Evolutionary conservation across 2,113 vertebrate species (phyloP).

Genomic region (Mormyrus lacerda): DNA sequence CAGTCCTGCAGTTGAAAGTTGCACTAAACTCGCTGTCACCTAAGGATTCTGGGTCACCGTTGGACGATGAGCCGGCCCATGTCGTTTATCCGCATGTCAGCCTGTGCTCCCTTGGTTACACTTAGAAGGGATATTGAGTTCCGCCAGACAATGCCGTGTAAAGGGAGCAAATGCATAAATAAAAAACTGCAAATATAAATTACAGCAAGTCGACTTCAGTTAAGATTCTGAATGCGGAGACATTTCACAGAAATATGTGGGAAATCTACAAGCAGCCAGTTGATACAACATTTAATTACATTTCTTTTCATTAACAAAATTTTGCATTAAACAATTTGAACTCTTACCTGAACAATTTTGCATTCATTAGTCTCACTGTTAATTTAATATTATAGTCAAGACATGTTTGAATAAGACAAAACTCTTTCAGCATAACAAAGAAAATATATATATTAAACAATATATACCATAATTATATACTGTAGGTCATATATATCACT

Average conservation of each 20-base stretch:
- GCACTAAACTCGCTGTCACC: neutral
- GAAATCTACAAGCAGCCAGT: slow-evolving; percentile 46
- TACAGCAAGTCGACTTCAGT: neutral
- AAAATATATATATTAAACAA: neutral
- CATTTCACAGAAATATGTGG: neutral
- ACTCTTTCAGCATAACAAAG: slow-evolving; percentile 37
- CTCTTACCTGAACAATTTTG: slow-evolving; percentile 42
- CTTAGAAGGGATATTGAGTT: slow-evolving; percentile 21
- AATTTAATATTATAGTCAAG: slow-evolving; percentile 53
- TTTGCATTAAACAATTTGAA: slow-evolving; percentile 46
- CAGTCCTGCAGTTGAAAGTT: neutral
- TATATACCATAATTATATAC: neutral
- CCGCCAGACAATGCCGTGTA: slow-evolving; percentile 22
- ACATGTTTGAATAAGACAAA: slow-evolving; percentile 59
- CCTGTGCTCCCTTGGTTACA: slow-evolving; percentile 26
- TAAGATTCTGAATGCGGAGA: slow-evolving; percentile 28
- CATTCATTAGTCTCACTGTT: slow-evolving; percentile 19
- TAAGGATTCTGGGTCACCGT: slow-evolving; percentile 8
- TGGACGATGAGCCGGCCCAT: slow-evolving; percentile 29
- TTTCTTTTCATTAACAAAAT: slow-evolving; percentile 61
- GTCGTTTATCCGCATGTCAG: slow-evolving; percentile 40
- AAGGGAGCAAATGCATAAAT: slow-evolving; percentile 33
- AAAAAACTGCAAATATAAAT: slow-evolving; percentile 32
- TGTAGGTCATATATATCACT: neutral
- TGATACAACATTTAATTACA: slow-evolving; percentile 55